A percentile compares a stretch with the other conserved stretches of the same genome.
phyloP scores from a whole-genome alignment of 2,113 vertebrate species.

The Platycercus adscitus region DNA sequence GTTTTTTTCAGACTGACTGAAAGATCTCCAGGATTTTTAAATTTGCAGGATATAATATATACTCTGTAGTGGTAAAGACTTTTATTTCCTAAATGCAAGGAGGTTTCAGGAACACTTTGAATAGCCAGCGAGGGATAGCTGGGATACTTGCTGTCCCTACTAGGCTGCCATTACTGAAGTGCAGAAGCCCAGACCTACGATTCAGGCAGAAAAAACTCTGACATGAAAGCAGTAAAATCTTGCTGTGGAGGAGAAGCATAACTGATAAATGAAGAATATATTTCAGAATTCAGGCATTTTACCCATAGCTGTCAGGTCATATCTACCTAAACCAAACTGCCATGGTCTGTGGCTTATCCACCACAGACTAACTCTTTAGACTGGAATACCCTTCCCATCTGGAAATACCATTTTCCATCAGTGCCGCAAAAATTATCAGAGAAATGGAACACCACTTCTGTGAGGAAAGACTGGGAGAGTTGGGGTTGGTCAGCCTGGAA shows the following conservation, averaged over 20 bases:
- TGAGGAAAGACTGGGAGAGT: not conserved
- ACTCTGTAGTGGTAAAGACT: not conserved
- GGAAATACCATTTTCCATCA: not conserved
- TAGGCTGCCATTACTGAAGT: not conserved
- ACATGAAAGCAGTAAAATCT: not conserved
- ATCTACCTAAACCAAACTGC: not conserved
- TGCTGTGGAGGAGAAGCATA: not conserved
- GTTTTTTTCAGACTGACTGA: not conserved
- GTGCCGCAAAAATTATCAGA: not conserved
- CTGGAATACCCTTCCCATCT: not conserved
- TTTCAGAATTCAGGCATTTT: conserved; percentile 1
- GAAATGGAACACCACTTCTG: not conserved
- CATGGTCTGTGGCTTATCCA: not conserved
- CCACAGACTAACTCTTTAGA: not conserved
- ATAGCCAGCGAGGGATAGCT: not conserved
- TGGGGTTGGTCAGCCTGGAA: not conserved
- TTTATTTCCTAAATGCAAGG: not conserved
- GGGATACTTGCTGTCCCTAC: not conserved
- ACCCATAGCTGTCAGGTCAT: not conserved
- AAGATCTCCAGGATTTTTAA: not conserved
- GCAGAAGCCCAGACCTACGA: not conserved
- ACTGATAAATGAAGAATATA: not conserved
- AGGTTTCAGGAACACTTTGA: not conserved
- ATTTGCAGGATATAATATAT: not conserved
- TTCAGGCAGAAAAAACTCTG: not conserved